Evolutionary conservation across 37 sponge, comb jelly and placozoan species (phyloP), one percentile per base, ranked within the genome.

Genomic region (Cladorhizidae sp.): DNA sequence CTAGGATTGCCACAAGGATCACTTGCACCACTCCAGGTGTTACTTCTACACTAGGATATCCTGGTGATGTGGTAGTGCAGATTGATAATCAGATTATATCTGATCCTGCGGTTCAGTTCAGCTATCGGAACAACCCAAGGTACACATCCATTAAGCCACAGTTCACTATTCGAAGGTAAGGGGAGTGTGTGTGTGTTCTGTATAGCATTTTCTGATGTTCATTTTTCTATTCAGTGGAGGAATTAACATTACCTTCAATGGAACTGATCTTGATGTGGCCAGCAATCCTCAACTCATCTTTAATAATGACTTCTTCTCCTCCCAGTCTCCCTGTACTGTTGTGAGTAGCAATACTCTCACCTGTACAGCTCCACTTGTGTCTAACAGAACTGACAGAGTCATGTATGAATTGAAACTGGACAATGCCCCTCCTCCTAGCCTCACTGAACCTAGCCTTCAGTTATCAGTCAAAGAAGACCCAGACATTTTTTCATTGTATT

Each of bases 101-200:
- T n/a, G n/a, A n/a, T n/a, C n/a, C n/a, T n/a, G n/a, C n/a, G n/a
- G n/a, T n/a, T n/a, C n/a, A 72, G 56, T 86, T 79, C 84, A 68
- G 23, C 22, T 86, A 68, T 61, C 52, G 56, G 64, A 67, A 70
- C 3, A 58, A 86, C 67, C 87, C 87, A 33, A 70, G 15, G 18
- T 79, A 58, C 37, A 72, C 70, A 14, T 29, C 49, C 28, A 38
- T 85, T n/a, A 54, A 20, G 32, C 86, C 86, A 40, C 26, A 1
- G 35, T 69, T 11, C 0, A 79, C 72, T 0, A 79, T 85, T 43
- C 79, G 72, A 68, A 71, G 70, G 85, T 84, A 77, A 50, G 89
- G 89, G 65, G 56, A 49, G 1, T 41, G 78, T 64, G 31, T 83
- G n/a, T 73, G 70, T 79, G 59, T 56, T 79, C 1, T 55, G n/a